Conservation (phyloP, 2,888 invertebrate species). For the Drosophila formosana region DNA sequence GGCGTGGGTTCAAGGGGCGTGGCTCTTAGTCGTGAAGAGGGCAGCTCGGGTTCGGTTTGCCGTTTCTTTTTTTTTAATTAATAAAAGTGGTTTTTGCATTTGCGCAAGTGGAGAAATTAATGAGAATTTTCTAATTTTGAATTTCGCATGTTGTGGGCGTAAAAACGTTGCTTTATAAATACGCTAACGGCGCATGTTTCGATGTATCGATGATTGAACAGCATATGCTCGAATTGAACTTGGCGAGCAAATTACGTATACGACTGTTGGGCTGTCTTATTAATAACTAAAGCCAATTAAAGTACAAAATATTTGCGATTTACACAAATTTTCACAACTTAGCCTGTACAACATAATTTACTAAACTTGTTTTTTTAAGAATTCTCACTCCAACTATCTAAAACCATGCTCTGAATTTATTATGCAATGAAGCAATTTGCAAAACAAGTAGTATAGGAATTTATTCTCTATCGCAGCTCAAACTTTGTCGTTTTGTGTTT, state of each 20-base stretch:
- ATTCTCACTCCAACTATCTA: too few species aligned
- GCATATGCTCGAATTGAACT: background rate
- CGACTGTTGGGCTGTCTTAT: background rate
- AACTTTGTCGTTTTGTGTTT: too few species aligned
- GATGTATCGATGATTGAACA: background rate
- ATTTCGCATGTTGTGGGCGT: background rate
- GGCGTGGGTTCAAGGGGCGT: background rate
- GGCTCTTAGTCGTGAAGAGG: background rate
- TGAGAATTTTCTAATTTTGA: constrained; percentile 6
- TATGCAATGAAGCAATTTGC: too few species aligned
- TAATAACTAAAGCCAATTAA: background rate
- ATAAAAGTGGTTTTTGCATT: constrained; percentile 25
- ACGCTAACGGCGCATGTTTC: background rate
- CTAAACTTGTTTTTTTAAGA: too few species aligned
- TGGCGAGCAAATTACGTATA: constrained; percentile 3
- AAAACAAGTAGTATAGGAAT: too few species aligned
- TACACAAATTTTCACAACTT: too few species aligned
- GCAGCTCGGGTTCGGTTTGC: background rate
- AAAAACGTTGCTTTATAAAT: background rate
- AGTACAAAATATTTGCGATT: background rate
- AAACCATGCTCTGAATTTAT: too few species aligned
- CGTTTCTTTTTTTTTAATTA: constrained; percentile 27
- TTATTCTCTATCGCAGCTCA: too few species aligned
- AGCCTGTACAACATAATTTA: too few species aligned
- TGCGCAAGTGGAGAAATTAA: constrained; percentile 8